Percentiles rank a stretch among this genome's conserved stretches.
Evolutionary conservation across 53 echinoderm and acorn worm species (phyloP).

Genomic region (Crossaster papposus): DNA sequence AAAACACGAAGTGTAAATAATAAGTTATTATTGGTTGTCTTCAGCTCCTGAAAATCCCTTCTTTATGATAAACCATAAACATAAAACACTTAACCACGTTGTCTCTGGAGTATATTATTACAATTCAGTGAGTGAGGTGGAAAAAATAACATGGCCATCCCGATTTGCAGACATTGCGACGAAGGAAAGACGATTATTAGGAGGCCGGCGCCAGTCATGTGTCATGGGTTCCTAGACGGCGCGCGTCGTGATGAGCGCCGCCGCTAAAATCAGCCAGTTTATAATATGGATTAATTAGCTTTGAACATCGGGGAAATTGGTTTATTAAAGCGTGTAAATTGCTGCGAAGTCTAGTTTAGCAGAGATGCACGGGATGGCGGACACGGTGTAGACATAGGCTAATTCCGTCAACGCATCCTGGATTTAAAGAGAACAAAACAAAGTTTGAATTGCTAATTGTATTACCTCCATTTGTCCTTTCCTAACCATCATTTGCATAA

Average conservation of each 20-base stretch:
- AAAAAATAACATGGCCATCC: slow-evolving; percentile 32
- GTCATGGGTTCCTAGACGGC: neutral
- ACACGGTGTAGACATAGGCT: too few relatives aligned
- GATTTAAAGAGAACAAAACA: too few relatives aligned
- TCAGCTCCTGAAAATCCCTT: neutral
- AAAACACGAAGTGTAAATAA: neutral
- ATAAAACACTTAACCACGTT: neutral
- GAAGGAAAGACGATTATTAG: neutral
- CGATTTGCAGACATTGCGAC: neutral
- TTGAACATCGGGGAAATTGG: neutral
- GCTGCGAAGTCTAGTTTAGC: neutral
- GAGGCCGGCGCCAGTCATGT: neutral
- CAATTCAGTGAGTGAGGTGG: slow-evolving; percentile 31
- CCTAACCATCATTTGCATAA: too few relatives aligned
- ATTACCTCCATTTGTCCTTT: too few relatives aligned
- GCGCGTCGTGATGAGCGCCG: neutral
- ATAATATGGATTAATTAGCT: neutral
- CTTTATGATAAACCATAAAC: neutral
- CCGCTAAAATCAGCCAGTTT: neutral
- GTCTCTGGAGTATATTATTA: slow-evolving; percentile 4
- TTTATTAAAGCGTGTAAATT: neutral
- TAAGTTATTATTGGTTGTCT: neutral
- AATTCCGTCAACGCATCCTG: too few relatives aligned
- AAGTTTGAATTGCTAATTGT: too few relatives aligned
- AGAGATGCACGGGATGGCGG: too few relatives aligned